Conservation (phyloP, 35 echinoderm and acorn worm genomes). For the Heliocidaris erythrogramma region DNA sequence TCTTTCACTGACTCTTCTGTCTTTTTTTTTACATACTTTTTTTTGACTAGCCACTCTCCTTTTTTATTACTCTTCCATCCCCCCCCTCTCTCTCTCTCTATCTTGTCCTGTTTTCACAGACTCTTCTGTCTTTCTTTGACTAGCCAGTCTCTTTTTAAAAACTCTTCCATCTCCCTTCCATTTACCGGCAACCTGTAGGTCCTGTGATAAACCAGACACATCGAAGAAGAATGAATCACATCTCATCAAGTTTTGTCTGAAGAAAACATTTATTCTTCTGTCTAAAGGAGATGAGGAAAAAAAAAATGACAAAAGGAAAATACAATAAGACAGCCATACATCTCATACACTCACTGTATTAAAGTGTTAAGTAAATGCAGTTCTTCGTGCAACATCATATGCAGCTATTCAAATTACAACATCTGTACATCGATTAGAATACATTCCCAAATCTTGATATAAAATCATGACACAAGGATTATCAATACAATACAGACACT, state of each 20-base stretch:
- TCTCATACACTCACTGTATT: neutral
- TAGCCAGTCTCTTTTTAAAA: too few species aligned
- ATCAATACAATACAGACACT: neutral
- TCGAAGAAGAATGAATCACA: neutral
- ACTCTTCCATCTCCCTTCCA: too few species aligned
- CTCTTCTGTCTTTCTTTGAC: too few species aligned
- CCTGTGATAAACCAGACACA: neutral
- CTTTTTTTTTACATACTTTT: too few species aligned
- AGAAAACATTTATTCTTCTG: slow-evolving; percentile 5
- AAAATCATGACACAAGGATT: neutral
- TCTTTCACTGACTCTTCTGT: too few species aligned
- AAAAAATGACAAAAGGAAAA: neutral
- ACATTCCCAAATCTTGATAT: neutral
- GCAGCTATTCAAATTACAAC: neutral
- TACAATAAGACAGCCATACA: neutral
- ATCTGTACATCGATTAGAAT: neutral
- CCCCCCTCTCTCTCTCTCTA: too few species aligned
- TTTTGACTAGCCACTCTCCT: too few species aligned
- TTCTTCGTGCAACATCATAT: neutral
- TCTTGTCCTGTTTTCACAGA: too few species aligned
- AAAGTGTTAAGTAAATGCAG: neutral
- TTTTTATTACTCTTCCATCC: too few species aligned
- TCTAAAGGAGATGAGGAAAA: neutral
- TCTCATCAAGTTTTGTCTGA: neutral
- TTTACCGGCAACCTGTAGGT: too few species aligned